Base-by-base conservation (phyloP, 2,888 invertebrate genomes). In the Acronicta psi region DNA sequence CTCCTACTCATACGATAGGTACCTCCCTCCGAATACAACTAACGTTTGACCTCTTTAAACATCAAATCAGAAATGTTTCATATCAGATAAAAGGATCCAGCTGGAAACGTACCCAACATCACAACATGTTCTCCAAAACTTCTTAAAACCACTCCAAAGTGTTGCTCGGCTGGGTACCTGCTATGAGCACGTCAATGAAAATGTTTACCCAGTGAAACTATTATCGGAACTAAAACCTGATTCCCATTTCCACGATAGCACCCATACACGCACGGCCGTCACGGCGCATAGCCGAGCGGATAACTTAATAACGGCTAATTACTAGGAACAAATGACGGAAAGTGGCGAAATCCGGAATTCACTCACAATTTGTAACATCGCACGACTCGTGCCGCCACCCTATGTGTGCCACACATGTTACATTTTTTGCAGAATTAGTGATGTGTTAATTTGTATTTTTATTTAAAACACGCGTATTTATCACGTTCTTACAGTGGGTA, bases 271-370 rank as follows among this genome's bases (percentile, higher is more conserved):
- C 79, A 70, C 66, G 65, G 63, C 60, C 60, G 74, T 69, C 74
- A 76, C 81, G 80, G 61, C 53, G 68, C 59, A 63, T 68, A 63
- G 62, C 57, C 63, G 65, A 63, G 59, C 69, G 79, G 75, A 74
- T 77, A 70, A 74, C 77, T 75, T 84, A 83, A 83, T 84, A 74
- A 79, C 79, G 55, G 46, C 53, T 80, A 87, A 89, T 87, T 84
- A 82, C 82, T 67, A 84, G 85, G 86, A 89, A 88, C 82, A 76
- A 59, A 64, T 72, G 83, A 82, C 84, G 82, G 84, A 81, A 85
- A 80, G 73, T 74, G 72, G 77, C 78, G 81, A 80, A 82, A 81
- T 72, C 70, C 82, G 84, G 85, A 85, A 84, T 66, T 45, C 11
- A 29, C 47, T 17, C 40, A 34, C 17, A n/a, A 25, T 36, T 34